phyloP scores from a whole-genome alignment of 2,113 vertebrate genomes.

The Cygnus atratus region DNA sequence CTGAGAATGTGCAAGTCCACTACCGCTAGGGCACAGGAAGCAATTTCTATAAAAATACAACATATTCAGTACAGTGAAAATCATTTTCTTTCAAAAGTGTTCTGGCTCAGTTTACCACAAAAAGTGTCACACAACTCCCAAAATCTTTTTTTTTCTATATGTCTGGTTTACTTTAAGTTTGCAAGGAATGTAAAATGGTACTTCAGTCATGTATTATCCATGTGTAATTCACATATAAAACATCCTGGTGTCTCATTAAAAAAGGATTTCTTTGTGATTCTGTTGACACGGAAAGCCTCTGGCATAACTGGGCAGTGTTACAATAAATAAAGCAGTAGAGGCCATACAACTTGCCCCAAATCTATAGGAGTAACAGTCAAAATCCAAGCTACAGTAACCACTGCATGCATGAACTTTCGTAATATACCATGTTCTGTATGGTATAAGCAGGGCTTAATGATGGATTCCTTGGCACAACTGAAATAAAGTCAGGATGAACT shows the following conservation, averaged over 20 bases:
- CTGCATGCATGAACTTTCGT: rapidly evolving
- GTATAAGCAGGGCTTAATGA: background rate
- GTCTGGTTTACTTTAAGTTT: background rate
- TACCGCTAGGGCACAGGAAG: background rate
- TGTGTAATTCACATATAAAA: background rate
- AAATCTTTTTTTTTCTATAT: background rate
- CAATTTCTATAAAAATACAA: background rate
- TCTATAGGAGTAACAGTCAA: background rate
- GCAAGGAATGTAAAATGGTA: background rate
- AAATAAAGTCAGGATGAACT: background rate
- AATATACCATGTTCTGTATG: background rate
- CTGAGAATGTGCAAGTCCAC: background rate
- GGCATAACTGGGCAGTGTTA: background rate
- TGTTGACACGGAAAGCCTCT: background rate
- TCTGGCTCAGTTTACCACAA: background rate
- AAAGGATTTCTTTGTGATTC: background rate
- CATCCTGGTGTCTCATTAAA: background rate
- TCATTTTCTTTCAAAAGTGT: background rate
- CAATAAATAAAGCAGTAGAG: background rate
- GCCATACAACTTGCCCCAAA: background rate
- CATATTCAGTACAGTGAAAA: background rate
- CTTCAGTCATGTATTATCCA: background rate
- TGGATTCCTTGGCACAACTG: background rate
- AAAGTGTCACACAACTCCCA: background rate
- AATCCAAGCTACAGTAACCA: background rate